Evolutionary conservation across 2,797 vertebrate species (phyloP).

Genomic region (Parauchenoglanis ngamensis): DNA sequence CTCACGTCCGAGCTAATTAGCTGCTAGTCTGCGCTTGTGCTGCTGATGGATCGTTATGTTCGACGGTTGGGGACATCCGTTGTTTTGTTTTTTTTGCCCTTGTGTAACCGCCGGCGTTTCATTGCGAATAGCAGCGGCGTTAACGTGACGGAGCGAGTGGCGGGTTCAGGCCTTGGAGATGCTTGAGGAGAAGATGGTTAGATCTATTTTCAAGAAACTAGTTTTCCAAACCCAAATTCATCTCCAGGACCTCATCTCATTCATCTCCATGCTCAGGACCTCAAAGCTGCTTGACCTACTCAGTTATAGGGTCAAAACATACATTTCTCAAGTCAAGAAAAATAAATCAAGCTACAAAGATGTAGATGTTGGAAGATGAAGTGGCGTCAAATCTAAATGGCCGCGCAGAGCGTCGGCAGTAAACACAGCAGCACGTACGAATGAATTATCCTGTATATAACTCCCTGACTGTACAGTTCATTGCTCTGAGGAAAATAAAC

Average conservation of each 20-base stretch:
- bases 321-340: background rate
- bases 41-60: background rate
- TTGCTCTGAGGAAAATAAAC: no score
- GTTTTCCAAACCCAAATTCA: background rate
- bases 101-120: background rate
- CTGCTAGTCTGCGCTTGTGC: background rate
- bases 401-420: background rate
- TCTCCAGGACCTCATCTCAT: background rate
- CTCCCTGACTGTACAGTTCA: no score
- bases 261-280: no score
- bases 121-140: background rate
- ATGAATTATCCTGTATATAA: no score
- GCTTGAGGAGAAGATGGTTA: background rate
- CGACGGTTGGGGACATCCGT: background rate
- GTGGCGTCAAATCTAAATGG: no score
- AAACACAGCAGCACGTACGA: background rate
- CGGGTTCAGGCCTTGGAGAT: background rate
- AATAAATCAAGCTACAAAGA: no score
- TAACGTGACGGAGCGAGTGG: background rate
- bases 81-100: background rate
- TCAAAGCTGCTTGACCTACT: no score
- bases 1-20: slow-evolving; percentile 1
- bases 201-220: background rate
- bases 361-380: no score
- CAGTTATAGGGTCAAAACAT: no score